phyloP scores from a whole-genome alignment of 2,113 vertebrate species.

The Merops nubicus region DNA sequence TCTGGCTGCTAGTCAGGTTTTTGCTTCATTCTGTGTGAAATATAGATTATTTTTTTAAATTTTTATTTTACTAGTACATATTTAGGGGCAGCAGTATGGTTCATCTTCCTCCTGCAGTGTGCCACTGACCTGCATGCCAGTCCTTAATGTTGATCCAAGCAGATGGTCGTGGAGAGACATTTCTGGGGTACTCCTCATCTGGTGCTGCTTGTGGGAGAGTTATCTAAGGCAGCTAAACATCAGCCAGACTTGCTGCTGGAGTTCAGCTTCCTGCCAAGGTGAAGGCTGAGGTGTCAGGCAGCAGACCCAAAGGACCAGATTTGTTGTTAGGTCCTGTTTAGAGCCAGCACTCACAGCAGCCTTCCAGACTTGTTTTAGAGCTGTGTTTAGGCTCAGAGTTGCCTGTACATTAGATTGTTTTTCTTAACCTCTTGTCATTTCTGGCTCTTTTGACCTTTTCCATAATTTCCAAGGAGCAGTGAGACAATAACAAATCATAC shows the following conservation, averaged over 20 bases:
- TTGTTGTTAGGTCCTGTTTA: fast-evolving
- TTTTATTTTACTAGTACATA: neutral
- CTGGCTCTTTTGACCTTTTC: neutral
- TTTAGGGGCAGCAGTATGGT: neutral
- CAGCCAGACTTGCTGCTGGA: neutral
- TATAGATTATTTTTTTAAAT: neutral
- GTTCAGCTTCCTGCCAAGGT: neutral
- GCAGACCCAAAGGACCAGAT: neutral
- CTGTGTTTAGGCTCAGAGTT: neutral
- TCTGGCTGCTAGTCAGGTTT: neutral
- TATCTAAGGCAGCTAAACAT: neutral
- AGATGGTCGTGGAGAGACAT: neutral
- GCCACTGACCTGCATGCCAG: fast-evolving
- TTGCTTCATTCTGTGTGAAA: neutral
- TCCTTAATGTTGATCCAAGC: neutral
- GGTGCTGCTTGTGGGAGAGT: neutral
- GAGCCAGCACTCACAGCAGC: neutral
- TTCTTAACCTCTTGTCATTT: neutral
- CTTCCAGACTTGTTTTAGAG: neutral
- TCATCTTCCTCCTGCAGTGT: neutral
- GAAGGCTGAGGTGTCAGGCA: neutral
- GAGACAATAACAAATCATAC: neutral
- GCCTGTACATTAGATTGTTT: neutral
- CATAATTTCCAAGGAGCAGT: neutral
- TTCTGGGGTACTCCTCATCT: neutral